phyloP scores from a whole-genome alignment of 2,888 invertebrate genomes.

The Acrobasis repandana region DNA sequence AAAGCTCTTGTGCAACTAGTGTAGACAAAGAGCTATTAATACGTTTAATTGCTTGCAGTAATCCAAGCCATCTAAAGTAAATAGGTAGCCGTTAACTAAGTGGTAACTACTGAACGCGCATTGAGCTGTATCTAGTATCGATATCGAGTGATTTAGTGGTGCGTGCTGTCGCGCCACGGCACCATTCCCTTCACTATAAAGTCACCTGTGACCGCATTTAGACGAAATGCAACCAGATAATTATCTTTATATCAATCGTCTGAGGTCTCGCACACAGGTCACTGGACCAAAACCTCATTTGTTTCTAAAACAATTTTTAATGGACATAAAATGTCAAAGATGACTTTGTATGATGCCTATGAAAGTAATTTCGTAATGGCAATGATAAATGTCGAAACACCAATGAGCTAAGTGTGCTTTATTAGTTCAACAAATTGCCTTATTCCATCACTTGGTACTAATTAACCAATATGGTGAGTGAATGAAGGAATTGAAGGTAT shows the following conservation, averaged over 20 bases:
- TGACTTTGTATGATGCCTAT: no score
- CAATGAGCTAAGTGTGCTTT: background rate
- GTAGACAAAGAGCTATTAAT: slow-evolving; percentile 20
- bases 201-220: slow-evolving; percentile 44
- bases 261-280: slow-evolving; percentile 32
- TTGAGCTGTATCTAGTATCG: slow-evolving; percentile 49
- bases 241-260: slow-evolving; percentile 33
- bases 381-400: background rate
- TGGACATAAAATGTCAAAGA: background rate
- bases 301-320: slow-evolving; percentile 19
- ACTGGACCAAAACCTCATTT: slow-evolving; percentile 31
- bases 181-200: slow-evolving; percentile 38
- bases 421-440: slow-evolving; percentile 8
- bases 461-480: slow-evolving; percentile 18
- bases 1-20: slow-evolving; percentile 15
- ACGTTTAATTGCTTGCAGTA: slow-evolving; percentile 9
- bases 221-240: slow-evolving; percentile 42
- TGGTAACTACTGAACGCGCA: slow-evolving; percentile 39
- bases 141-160: slow-evolving; percentile 53
- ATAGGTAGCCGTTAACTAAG: slow-evolving; percentile 35
- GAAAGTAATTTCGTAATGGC: background rate
- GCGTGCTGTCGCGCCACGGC: slow-evolving; percentile 41
- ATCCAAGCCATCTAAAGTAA: slow-evolving; percentile 29
- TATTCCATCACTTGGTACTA: slow-evolving; percentile 7
- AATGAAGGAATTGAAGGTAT: slow-evolving; percentile 2